Evolutionary conservation across 2,113 vertebrate genomes (phyloP).

Genomic region (Silurus meridionalis): DNA sequence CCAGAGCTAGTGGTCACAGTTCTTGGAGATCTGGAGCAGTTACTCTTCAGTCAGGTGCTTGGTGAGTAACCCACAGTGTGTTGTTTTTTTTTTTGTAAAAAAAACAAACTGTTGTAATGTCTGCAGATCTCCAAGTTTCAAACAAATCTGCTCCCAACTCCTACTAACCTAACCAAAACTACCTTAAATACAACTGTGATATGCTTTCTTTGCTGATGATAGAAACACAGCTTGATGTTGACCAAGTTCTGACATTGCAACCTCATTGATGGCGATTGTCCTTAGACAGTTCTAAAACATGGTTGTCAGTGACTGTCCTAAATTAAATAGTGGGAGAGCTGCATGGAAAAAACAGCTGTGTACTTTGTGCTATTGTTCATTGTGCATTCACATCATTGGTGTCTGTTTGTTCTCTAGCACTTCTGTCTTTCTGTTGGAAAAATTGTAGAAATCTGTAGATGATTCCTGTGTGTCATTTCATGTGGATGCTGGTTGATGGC

Average conservation of each 20-base stretch:
- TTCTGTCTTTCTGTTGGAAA: constrained; percentile 4
- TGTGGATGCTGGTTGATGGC: constrained; percentile 43
- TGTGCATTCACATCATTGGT: constrained; percentile 3
- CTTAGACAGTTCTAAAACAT: constrained; percentile 8
- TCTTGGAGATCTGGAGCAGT: constrained; percentile 95
- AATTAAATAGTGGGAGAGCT: background rate
- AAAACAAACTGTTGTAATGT: background rate
- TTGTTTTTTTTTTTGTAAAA: background rate
- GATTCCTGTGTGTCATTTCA: constrained; percentile 26
- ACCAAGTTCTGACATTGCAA: background rate
- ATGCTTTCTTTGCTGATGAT: constrained; percentile 29
- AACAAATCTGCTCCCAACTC: constrained; percentile 53
- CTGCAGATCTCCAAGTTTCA: constrained; percentile 11
- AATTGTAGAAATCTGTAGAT: constrained; percentile 3
- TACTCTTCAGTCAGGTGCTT: constrained; percentile 97
- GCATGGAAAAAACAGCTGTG: constrained; percentile 16
- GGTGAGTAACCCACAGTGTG: constrained; percentile 78
- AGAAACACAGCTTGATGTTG: background rate
- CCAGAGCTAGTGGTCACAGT: constrained; percentile 97
- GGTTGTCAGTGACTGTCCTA: background rate
- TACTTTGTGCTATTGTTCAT: constrained; percentile 43
- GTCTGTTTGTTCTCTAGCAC: background rate
- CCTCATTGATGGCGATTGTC: background rate
- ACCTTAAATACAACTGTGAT: constrained; percentile 54
- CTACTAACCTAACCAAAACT: background rate